phyloP scores from a whole-genome alignment of 2,797 vertebrate genomes.

The Spondyliosoma cantharus region DNA sequence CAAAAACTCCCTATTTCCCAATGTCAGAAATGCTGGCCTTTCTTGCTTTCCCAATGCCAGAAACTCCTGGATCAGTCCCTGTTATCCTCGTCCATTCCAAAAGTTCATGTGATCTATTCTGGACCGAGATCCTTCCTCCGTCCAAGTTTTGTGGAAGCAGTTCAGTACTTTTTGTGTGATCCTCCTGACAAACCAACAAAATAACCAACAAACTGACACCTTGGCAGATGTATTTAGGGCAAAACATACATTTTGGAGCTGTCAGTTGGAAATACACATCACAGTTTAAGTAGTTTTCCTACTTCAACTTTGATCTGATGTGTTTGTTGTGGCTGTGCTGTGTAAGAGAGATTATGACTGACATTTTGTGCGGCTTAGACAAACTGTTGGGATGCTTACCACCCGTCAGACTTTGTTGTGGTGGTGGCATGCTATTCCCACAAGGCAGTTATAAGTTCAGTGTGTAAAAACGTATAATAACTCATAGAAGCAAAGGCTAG shows the following conservation, averaged over 20 bases:
- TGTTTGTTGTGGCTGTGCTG: background rate
- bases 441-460: background rate
- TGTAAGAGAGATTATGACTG: background rate
- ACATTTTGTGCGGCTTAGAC: background rate
- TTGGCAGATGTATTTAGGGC: background rate
- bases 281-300: conserved; percentile 1
- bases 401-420: background rate
- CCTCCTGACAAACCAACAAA: too few species aligned
- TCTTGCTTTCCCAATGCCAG: too few species aligned
- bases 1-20: too few species aligned
- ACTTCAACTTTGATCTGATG: background rate
- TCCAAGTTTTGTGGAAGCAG: too few species aligned
- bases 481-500: background rate
- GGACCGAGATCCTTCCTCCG: too few species aligned
- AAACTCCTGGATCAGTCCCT: too few species aligned
- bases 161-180: too few species aligned
- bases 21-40: too few species aligned
- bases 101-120: too few species aligned
- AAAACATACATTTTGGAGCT: background rate
- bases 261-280: background rate
- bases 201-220: too few species aligned
- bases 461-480: background rate
- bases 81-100: too few species aligned
- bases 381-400: conserved; percentile 9
- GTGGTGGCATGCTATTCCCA: background rate